Evolutionary conservation across 2,888 invertebrate genomes (phyloP).

Genomic region (Drosophila recens): DNA sequence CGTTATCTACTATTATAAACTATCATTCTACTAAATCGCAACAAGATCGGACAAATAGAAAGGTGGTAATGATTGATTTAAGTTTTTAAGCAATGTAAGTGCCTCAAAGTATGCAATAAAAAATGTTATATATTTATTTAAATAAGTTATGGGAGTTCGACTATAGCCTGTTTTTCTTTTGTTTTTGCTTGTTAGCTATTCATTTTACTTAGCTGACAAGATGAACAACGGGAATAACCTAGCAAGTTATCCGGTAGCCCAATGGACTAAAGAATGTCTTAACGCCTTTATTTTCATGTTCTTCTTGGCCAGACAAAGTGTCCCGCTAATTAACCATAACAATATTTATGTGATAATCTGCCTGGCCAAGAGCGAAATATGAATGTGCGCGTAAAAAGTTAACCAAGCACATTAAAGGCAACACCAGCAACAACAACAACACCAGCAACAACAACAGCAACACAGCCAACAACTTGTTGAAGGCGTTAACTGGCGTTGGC

Average conservation of each 20-base stretch:
- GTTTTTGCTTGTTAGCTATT: slow-evolving; percentile 37
- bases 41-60: no score
- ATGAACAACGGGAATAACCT: slow-evolving; percentile 5
- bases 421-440: slow-evolving; percentile 24
- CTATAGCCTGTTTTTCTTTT: no score
- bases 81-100: no score
- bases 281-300: slow-evolving; percentile 34
- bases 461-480: slow-evolving; percentile 22
- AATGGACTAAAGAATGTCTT: slow-evolving; percentile 17
- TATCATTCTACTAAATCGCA: no score
- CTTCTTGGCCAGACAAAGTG: slow-evolving; percentile 58
- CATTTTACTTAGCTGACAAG: slow-evolving; percentile 63
- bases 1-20: no score
- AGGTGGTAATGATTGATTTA: no score
- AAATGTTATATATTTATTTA: no score
- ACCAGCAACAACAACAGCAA: slow-evolving; percentile 11
- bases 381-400: slow-evolving; percentile 70
- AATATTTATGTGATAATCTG: slow-evolving; percentile 78
- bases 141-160: no score
- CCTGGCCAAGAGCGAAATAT: slow-evolving; percentile 54
- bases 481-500: slow-evolving; percentile 38
- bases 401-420: slow-evolving; percentile 68
- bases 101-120: no score
- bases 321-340: slow-evolving; percentile 80
- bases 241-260: slow-evolving; percentile 33